phyloP scores from a whole-genome alignment of 2,888 invertebrate species.

The Sesia apiformis region DNA sequence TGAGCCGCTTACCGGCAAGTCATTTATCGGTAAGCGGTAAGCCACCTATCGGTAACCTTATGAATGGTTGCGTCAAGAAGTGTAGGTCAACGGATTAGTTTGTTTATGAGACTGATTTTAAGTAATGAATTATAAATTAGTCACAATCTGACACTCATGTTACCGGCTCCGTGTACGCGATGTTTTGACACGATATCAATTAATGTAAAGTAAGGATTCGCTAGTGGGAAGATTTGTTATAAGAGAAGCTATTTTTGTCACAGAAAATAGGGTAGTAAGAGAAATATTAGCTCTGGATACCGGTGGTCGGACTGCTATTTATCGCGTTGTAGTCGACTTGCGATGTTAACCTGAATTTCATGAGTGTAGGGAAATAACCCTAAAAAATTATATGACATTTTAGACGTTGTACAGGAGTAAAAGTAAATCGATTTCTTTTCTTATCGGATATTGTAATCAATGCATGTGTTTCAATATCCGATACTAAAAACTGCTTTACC shows the following conservation, averaged over 20 bases:
- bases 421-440: no score
- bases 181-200: conserved; percentile 57
- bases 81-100: conserved; percentile 27
- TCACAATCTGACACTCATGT: conserved; percentile 32
- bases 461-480: no score
- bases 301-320: conserved; percentile 53
- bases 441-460: no score
- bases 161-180: conserved; percentile 28
- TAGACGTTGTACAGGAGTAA: no score
- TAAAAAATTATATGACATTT: no score
- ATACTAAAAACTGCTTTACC: no score
- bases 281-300: conserved; percentile 46
- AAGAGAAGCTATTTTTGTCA: conserved; percentile 71
- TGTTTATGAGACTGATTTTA: conserved; percentile 71
- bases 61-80: no score
- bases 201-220: conserved; percentile 49
- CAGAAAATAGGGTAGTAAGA: conserved; percentile 44
- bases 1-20: no score
- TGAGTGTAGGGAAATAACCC: no score
- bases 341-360: no score
- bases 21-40: no score
- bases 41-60: no score
- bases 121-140: conserved; percentile 47
- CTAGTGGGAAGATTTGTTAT: conserved; percentile 39
- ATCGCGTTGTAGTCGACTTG: background rate